Evolutionary conservation across 2,797 vertebrate genomes (phyloP), one percentile per base, ranked within the genome.

Genomic region (Rhynchotus rufescens): DNA sequence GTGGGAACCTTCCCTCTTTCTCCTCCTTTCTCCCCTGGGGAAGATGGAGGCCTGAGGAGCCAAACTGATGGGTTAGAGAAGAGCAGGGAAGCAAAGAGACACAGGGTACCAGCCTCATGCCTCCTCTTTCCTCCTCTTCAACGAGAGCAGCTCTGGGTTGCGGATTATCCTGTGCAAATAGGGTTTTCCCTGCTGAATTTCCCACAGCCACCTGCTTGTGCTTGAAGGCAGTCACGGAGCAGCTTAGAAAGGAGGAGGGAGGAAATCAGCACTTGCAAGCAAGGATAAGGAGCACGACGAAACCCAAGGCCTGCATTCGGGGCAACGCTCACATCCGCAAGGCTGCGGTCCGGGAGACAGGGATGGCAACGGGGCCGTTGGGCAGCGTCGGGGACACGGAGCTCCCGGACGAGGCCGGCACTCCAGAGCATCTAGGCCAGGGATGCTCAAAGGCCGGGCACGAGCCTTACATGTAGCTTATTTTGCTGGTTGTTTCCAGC

Each of bases 361-460:
- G 44, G 26, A 28, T 75, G 64, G 47, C 4, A 85, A 20, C 6
- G 30, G 23, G n/a, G 78, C 62, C 19, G 45, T 47, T 21, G 36
- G 0, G 0, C 25, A 36, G 36, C 40, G 23, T 65, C 44, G 77
- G 60, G 52, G 52, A 54, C 52, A 17, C 26, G 9, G 0, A 1
- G 36, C 49, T 3, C 0, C 0, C 0, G 54, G 10, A 85, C 17
- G 45, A 62, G 12, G 36, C 15, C 0, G 0, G 8, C 2, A 44
- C 42, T 66, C 60, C 25, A 65, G 66, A 91, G 28, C 62, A 80
- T 80, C 8, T 7, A 87, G 66, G 59, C 15, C 81, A 94, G 62
- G 42, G 78, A 42, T 34, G 69, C 69, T 90, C 60, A 89, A 89
- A 85, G 64, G 34, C 51, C 85, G 38, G 5, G 0, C 47, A 69